Conservation (phyloP, 2,888 invertebrate species). For the Troilus luridus region DNA sequence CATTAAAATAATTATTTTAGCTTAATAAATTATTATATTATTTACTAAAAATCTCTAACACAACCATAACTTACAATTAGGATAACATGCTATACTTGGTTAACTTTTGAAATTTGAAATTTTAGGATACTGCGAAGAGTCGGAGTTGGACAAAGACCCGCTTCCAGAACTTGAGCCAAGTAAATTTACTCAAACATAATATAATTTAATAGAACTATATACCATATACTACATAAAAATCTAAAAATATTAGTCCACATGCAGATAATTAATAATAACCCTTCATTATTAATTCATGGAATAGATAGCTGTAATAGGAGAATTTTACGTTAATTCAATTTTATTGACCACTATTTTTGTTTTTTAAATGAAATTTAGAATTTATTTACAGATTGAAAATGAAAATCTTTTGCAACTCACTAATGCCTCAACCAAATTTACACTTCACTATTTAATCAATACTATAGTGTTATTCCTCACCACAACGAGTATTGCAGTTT, state of each 20-base stretch:
- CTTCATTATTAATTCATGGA: no score
- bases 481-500: no score
- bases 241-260: no score
- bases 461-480: no score
- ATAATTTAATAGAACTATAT: background rate
- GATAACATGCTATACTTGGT: background rate
- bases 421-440: no score
- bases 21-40: background rate
- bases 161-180: background rate
- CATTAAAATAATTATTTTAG: background rate
- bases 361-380: no score
- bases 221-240: no score
- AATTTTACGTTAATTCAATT: background rate
- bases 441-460: no score
- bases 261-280: no score
- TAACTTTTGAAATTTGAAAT: background rate
- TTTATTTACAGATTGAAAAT: no score
- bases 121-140: conserved; percentile 36
- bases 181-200: background rate
- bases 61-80: background rate
- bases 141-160: background rate
- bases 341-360: background rate
- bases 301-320: no score
- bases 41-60: background rate
- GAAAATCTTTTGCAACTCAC: no score